Base-by-base conservation (phyloP, 2,888 invertebrate species). In the Eristalinus aeneus region DNA sequence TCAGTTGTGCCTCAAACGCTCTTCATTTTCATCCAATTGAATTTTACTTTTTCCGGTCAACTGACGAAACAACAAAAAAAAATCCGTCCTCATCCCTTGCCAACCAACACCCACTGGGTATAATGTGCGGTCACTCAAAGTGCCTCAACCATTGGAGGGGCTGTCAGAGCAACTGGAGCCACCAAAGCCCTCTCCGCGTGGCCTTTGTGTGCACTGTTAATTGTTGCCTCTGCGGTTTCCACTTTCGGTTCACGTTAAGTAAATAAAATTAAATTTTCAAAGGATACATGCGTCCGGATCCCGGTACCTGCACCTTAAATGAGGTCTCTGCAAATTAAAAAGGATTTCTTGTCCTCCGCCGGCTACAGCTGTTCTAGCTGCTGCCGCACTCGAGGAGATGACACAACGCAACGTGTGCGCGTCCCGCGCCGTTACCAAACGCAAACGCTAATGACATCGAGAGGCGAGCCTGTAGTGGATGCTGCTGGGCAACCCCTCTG, bases 191-290 rank as follows among this genome's bases (percentile, higher is more conserved):
- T 3, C 9, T 27, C 16, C 23, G 56, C 54, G 36, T 20, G 32
- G 27, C 34, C 56, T 34, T 53, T 64, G 71, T 54, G 56, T 53
- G 71, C 39, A 23, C 58, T 76, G 73, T 86, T 81, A 86, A 86
- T 86, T 86, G 81, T 86, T 81, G 85, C 81, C 85, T 81, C 81
- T 86, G 85, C 65, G 85, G 85, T 81, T 86, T 81, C 77, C 81
- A 81, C 77, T 81, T 80, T 80, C 23, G 69, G 73, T 77, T 65
- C 39, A 64, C 76, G 85, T 77, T 81, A 86, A 86, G 81, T 81
- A 86, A 86, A 86, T 81, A 86, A 86, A 86, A 81, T 77, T 73
- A 86, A 86, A 77, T 77, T 81, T 81, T 81, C 77, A 86, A 86
- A 81, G 77, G 85, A 73, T 77, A 81, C 85, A 81, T 81, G 76